These are phyloP conservation scores for Budorcas taxicolor DNA, from an alignment of 2,113 vertebrate species.

Conservation along the genomic window DNA sequence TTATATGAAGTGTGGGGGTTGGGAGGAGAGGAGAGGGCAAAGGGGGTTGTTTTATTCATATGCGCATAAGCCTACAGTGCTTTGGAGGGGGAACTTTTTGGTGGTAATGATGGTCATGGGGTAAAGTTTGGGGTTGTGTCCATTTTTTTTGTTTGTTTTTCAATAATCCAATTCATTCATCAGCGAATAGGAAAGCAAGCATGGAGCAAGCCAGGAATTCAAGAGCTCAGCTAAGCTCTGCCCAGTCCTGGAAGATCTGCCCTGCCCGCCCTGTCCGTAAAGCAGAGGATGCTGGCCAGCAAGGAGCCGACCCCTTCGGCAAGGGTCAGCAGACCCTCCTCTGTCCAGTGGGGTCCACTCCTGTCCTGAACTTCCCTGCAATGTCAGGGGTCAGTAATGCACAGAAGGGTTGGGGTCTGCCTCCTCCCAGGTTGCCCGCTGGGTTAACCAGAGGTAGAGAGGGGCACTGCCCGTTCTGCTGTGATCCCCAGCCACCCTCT, in stretches of 20 bases:
- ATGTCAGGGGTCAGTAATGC: not conserved
- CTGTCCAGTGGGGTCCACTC: not conserved
- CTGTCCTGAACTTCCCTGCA: not conserved
- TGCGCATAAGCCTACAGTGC: not conserved
- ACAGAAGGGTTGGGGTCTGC: accelerated
- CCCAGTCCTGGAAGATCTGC: accelerated
- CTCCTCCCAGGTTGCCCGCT: accelerated
- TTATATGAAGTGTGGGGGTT: not conserved
- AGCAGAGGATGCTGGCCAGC: not conserved
- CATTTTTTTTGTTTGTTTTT: not conserved
- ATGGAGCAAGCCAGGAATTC: not conserved
- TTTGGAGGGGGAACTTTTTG: not conserved
- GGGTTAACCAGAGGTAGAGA: not conserved
- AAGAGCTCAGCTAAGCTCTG: not conserved
- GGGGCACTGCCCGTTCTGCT: not conserved
- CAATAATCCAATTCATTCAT: not conserved
- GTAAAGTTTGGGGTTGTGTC: not conserved
- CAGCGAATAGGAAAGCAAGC: not conserved
- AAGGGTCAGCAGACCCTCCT: too few relatives aligned
- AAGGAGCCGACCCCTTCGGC: accelerated
- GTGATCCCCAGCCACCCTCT: not conserved
- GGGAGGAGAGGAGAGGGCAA: not conserved
- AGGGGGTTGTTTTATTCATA: not conserved
- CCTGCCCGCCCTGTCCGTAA: accelerated
- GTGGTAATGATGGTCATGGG: not conserved